phyloP scores from a whole-genome alignment of 1,140 invertebrate genomes.

The Eriosoma lanigerum region DNA sequence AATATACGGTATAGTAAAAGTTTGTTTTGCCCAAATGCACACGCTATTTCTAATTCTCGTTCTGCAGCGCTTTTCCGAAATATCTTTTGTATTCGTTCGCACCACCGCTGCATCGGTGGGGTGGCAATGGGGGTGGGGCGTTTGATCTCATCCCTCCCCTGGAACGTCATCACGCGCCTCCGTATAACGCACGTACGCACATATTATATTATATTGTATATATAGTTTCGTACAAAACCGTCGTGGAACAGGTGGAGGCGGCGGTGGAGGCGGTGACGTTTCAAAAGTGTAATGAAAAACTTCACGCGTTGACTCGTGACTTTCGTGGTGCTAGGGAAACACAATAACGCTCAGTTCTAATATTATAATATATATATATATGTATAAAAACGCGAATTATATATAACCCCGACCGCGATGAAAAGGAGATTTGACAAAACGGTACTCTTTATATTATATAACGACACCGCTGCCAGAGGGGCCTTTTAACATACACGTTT shows the following conservation, averaged over 20 bases:
- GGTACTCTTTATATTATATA: conserved; percentile 27
- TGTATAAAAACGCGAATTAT: conserved; percentile 19
- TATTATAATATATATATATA: conserved; percentile 11
- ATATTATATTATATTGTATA: background rate
- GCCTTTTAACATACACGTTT: conserved; percentile 6
- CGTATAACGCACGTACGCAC: too few relatives aligned
- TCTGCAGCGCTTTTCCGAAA: conserved; percentile 11
- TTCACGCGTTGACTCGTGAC: conserved; percentile 24
- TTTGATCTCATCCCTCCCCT: conserved; percentile 23
- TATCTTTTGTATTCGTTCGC: conserved; percentile 19
- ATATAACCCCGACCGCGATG: conserved; percentile 6
- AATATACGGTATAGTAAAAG: background rate
- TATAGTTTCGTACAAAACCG: background rate
- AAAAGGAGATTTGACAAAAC: conserved; percentile 34
- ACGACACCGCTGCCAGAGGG: conserved; percentile 5
- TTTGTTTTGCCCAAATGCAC: conserved; percentile 7
- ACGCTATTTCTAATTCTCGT: background rate
- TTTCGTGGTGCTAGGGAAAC: background rate
- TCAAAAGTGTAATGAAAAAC: conserved; percentile 44
- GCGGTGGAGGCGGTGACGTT: background rate
- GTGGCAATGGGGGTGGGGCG: too few relatives aligned
- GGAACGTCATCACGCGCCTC: too few relatives aligned
- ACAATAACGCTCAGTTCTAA: background rate
- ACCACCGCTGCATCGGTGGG: too few relatives aligned
- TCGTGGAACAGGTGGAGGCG: background rate